phyloP scores from a whole-genome alignment of 37 sponge, comb jelly and placozoan genomes.

The Petrosia ficiformis region DNA sequence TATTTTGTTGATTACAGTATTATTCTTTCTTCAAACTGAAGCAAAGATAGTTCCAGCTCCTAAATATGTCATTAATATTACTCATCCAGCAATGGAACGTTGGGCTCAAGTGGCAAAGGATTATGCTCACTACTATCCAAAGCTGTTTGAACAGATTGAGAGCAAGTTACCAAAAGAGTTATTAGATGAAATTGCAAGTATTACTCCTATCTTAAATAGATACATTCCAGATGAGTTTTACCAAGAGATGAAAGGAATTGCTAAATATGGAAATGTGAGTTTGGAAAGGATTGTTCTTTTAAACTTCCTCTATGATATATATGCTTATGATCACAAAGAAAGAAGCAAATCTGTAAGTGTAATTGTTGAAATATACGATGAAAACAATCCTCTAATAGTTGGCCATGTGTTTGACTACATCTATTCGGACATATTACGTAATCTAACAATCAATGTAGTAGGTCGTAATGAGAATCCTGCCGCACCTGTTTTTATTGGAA shows the following conservation, averaged over 20 bases:
- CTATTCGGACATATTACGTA: conserved; percentile 41
- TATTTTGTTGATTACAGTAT: too few species aligned
- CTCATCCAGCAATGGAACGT: conserved; percentile 36
- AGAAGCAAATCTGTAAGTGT: conserved; percentile 68
- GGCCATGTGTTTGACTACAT: conserved; percentile 88
- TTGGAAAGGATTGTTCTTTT: conserved; percentile 50
- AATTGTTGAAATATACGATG: conserved; percentile 78
- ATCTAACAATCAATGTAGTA: conserved; percentile 68
- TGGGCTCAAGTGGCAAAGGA: conserved; percentile 55
- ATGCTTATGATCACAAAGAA: conserved; percentile 39
- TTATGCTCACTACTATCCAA: conserved; percentile 13
- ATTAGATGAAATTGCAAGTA: conserved; percentile 18
- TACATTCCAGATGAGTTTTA: conserved; percentile 67
- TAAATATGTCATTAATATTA: conserved; percentile 62
- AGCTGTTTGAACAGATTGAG: conserved; percentile 31
- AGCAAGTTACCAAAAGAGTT: conserved; percentile 42
- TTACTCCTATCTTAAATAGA: conserved; percentile 40
- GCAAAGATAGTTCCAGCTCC: conserved; percentile 1
- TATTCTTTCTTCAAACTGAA: too few species aligned
- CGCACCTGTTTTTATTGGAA: conserved; percentile 66
- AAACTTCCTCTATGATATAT: conserved; percentile 74
- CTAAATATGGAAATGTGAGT: neutral
- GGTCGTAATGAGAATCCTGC: conserved; percentile 55
- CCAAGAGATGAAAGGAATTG: conserved; percentile 63
- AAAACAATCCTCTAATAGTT: conserved; percentile 68